Conservation (phyloP, 2,888 invertebrate genomes). For the Gymnoscelis rufifasciata region DNA sequence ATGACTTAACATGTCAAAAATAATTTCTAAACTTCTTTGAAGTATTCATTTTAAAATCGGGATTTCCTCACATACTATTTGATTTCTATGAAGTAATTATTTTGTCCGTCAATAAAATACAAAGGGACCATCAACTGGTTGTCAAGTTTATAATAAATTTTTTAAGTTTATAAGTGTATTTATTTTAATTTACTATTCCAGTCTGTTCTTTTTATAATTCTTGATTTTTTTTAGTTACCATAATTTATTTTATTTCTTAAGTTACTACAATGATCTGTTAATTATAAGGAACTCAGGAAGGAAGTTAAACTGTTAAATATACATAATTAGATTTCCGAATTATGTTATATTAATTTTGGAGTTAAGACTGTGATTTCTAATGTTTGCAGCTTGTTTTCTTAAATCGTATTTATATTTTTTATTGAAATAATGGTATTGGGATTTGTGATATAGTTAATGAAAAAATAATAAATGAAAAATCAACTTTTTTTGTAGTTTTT, state of each 20-base stretch:
- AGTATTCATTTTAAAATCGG: no score
- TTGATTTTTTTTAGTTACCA: background rate
- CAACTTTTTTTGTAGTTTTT: background rate
- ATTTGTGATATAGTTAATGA: constrained; percentile 1
- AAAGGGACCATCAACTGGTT: no score
- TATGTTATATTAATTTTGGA: background rate
- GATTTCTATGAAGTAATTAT: no score
- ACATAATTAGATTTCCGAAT: background rate
- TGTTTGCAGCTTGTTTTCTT: no score
- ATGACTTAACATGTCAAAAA: no score
- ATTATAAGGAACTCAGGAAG: background rate
- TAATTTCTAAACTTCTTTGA: no score
- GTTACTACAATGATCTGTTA: background rate
- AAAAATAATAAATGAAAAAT: background rate
- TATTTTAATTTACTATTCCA: background rate
- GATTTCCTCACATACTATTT: no score
- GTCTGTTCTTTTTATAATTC: background rate
- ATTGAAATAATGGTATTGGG: background rate
- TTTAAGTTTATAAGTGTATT: no score
- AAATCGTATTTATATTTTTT: background rate
- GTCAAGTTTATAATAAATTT: no score
- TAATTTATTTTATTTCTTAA: background rate
- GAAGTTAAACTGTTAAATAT: background rate
- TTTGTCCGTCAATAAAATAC: no score
- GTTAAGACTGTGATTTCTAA: background rate